Base-by-base conservation (phyloP, 2,888 invertebrate genomes). In the Prenolepis imparis region DNA sequence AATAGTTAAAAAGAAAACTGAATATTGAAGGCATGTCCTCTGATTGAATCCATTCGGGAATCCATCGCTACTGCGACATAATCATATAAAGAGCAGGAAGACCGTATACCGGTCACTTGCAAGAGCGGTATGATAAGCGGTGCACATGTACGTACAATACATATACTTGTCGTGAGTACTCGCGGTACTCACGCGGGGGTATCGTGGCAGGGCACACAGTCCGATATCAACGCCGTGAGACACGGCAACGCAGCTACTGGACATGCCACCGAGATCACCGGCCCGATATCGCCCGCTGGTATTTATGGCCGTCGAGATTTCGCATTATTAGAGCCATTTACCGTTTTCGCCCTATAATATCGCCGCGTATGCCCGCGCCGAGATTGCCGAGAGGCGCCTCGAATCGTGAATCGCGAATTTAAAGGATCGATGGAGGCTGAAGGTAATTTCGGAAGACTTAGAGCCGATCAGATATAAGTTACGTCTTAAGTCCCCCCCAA, bases 251-350 rank as follows among this genome's bases (percentile, higher is more conserved):
- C 90, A 89, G 75, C 87, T 90, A 87, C 85, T 91, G 89, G 93
- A 93, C 93, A 93, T 93, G 93, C 93, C 92, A 94, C 93, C 91
- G 89, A 93, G 94, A 94, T 94, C 90, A 88, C 84, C 73, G 78
- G 83, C 83, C 75, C 86, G 94, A 94, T 94, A 94, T 92, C 91
- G 91, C 89, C 87, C 90, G 90, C 92, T 93, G 93, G 91, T 94
- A 94, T 94, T 94, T 94, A 94, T 94, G 93, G 90, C 92, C 90
- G 88, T 86, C 91, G 90, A 94, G 94, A 94, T 94, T 94, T 94
- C 92, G 92, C 94, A 93, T 94, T 94, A 94, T 94, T 94, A 94
- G 93, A 91, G 94, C 93, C 93, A 93, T 94, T 94, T 93, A 92
- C 92, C 91, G 92, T 93, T 93, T 94, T 93, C 91, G 91, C 91